Base-by-base conservation (phyloP, 2,797 vertebrate genomes). In the Lemur catta region DNA sequence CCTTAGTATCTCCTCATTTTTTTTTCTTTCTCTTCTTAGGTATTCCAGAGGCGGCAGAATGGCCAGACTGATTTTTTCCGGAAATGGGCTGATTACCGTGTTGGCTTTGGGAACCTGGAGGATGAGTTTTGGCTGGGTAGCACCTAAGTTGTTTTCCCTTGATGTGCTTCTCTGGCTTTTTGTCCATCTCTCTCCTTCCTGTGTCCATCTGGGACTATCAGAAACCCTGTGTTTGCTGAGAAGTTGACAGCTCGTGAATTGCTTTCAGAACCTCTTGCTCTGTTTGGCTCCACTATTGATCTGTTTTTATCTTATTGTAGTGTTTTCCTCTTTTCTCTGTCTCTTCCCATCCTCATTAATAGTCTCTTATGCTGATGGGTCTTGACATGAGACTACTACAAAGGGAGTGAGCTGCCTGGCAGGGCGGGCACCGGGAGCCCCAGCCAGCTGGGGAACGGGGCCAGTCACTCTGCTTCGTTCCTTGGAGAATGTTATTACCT, bases 101-200 rank as follows among this genome's bases (percentile, higher is more conserved):
- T 98, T 26, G 99, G 99, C 59, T 99, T 99, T 38, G 99, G 99
- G 88, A 99, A 99, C 98, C 95, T 99, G 96, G 99, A 99, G 97
- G 99, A 99, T 72, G 99, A 99, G 97, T 99, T 99, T 98, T 99
- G 99, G 99, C 99, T 99, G 14, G 99, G 99, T 99, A 98, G 99
- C 95, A 94, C 48, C 84, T 61, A 35, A 65, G 72, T 0, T 46
- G 48, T 71, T 95, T 55, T 38, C 38, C 95, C 97, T 97, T 26
- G 72, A 87, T 33, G n/a, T 2, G 38, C 71, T 7, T 4, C 72
- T 97, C 98, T 89, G 89, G 85, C 52, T 1, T 91, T 88, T 93
- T 76, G n/a, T 86, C 95, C 97, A 81, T 80, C 93, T 93, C 43
- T 65, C 14, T 59, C 18, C 33, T 38, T 18, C 71, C 97, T 17